Base-by-base conservation (phyloP, 2,888 invertebrate species). In the Drosophila nigricruria region DNA sequence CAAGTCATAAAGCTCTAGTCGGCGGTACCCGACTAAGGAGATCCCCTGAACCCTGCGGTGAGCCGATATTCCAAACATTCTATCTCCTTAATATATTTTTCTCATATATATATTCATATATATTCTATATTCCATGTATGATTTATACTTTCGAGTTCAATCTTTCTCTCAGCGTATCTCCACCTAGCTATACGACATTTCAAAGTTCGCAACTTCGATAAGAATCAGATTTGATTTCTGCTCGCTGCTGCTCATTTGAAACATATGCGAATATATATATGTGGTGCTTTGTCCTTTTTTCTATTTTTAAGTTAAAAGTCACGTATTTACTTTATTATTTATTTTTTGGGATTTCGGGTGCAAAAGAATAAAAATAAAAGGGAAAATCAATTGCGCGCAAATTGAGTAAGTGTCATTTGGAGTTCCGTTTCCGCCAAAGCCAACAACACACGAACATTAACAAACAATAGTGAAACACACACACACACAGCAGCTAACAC, bases 371-470 rank as follows among this genome's bases (percentile, higher is more conserved):
- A 25, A 58, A 32, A 36, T 38, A 61, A 59, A 40, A 64, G 57
- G 43, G 45, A 76, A 70, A 80, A 78, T 85, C 74, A 83, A 85
- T 78, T 86, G 72, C 63, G 75, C 75, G 68, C 76, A 85, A 83
- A 85, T 86, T 88, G 81, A 86, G 82, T 78, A 68, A 80, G 83
- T 86, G 78, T 74, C 86, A 81, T 80, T 80, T 74, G 69, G 78
- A 74, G 83, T 73, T 87, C 86, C 83, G 86, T 64, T 74, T 73
- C 76, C 76, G 62, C 47, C 61, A 38, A 18, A 12, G 64, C 45
- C 36, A 65, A 34, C 66, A 57, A 34, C 66, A 57, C 65, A 65
- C 62, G 70, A 63, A 64, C 78, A 78, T 88, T 85, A 85, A 73
- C 86, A 85, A 88, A 79, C 81, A 85, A 86, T 85, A 87, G 84